Evolutionary conservation across 1,140 invertebrate genomes (phyloP).

Genomic region (Sitobion miscanthi): DNA sequence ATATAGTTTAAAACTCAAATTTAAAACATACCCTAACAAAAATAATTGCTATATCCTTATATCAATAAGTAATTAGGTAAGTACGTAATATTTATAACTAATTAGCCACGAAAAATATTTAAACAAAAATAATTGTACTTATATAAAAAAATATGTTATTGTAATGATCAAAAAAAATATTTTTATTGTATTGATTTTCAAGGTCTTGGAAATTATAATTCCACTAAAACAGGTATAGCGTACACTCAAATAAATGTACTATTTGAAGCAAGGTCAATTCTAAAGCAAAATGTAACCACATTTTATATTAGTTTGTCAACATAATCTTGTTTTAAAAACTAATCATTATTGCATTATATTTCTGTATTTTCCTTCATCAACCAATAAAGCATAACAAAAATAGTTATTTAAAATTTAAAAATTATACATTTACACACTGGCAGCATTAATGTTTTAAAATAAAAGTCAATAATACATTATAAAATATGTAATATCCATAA

Average conservation of each 20-base stretch:
- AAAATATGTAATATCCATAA: background rate
- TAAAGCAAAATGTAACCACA: slow-evolving; percentile 3
- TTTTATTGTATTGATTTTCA: slow-evolving; percentile 27
- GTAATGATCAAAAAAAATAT: background rate
- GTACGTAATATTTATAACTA: background rate
- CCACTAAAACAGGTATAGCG: background rate
- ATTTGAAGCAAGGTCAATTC: background rate
- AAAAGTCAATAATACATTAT: background rate
- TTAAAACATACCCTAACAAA: background rate
- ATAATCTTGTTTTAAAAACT: background rate
- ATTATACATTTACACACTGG: background rate
- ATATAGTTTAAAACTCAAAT: background rate
- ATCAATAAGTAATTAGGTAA: background rate
- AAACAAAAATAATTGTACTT: background rate
- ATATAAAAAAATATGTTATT: background rate
- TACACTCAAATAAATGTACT: background rate
- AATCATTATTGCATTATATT: background rate
- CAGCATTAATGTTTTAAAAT: background rate
- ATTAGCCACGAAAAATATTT: background rate
- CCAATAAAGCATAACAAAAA: background rate
- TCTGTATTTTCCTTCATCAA: background rate
- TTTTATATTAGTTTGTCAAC: background rate
- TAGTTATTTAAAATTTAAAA: background rate
- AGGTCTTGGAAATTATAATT: slow-evolving; percentile 21
- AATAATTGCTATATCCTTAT: background rate